Base-by-base conservation (phyloP, 2,797 vertebrate species). In the Euthynnus affinis region DNA sequence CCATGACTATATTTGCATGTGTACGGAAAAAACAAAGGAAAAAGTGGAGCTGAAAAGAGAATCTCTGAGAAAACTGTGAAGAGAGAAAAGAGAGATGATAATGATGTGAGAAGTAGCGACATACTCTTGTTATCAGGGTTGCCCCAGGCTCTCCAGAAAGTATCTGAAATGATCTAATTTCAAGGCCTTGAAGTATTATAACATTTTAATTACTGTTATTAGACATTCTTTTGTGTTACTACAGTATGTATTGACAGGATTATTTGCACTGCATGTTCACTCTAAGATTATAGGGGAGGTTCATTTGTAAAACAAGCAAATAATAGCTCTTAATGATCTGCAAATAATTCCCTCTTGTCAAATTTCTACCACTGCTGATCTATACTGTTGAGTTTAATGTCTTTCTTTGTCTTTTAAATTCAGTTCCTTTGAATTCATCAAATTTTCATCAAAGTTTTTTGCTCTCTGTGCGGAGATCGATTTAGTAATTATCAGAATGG, bases 1-100 rank as follows among this genome's bases (percentile, higher is more conserved):
- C 12, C 48, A 61, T 67, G 27, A 59, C 71, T 53, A 22, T 51
- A 84, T 83, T 76, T 83, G 49, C 56, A 80, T 56, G 32, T 68
- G 27, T 62, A 52, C 20, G 63, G 59, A 6, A 71, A 53, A 32
- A 72, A 67, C 62, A 15, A 72, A 78, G 48, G 40, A 10, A 5
- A 74, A 75, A 78, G 14, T 80, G 10, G 63, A 82, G 40, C 59
- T 63, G 22, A 52, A 67, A 53, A 49, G 17, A 32, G 57, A 59
- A 66, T 71, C 13, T 62, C n/a, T 53, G n/a, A 46, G 6, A 34
- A 34, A 61, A 56, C 7, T 51, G 51, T 57, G 68, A 61, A 46
- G 27, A 55, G 32, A 58, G 42, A 42, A 72, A 44, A 73, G 25
- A 53, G 5, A 32, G 20, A 44, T 20, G 40, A 60, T 53, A 76